Percentiles rank a stretch among this genome's conserved stretches.
Conservation (phyloP, 2,113 vertebrate species). For the Oreochromis spilurus region DNA sequence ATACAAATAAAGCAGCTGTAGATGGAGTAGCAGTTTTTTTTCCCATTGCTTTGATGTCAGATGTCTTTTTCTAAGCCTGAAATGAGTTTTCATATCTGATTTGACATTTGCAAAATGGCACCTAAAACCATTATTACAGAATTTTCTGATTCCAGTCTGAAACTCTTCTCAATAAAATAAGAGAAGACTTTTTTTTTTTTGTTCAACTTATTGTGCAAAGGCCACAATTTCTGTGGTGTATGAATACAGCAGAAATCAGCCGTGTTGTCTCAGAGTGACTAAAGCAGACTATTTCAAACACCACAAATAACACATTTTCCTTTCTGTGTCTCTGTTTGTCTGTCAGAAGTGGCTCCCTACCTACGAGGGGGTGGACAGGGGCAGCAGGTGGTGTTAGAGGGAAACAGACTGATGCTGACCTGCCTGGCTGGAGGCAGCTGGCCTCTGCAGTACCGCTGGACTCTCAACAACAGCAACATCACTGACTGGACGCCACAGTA, state of each 20-base stretch:
- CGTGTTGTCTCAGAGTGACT: not conserved
- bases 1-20: not conserved
- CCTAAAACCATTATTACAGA: not conserved
- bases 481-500: conserved; percentile 84
- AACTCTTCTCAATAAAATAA: not conserved
- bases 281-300: not conserved
- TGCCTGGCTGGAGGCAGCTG: conserved; percentile 95
- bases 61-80: not conserved
- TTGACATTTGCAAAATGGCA: conserved; percentile 15
- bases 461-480: conserved; percentile 78
- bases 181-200: not conserved
- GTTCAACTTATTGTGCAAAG: not conserved
- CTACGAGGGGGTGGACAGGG: conserved; percentile 32
- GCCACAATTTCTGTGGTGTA: not conserved
- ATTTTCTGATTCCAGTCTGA: not conserved
- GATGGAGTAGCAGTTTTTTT: not conserved
- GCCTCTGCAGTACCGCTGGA: conserved; percentile 94
- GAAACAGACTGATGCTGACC: conserved; percentile 89
- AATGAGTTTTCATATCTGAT: not conserved
- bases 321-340: not conserved
- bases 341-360: conserved; percentile 74
- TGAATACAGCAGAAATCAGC: not conserved
- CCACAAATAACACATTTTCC: not conserved
- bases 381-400: conserved; percentile 77
- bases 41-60: not conserved